Evolutionary conservation across 2,888 invertebrate genomes (phyloP), one percentile per base, ranked within the genome.

Genomic region (Corythucha ciliata): DNA sequence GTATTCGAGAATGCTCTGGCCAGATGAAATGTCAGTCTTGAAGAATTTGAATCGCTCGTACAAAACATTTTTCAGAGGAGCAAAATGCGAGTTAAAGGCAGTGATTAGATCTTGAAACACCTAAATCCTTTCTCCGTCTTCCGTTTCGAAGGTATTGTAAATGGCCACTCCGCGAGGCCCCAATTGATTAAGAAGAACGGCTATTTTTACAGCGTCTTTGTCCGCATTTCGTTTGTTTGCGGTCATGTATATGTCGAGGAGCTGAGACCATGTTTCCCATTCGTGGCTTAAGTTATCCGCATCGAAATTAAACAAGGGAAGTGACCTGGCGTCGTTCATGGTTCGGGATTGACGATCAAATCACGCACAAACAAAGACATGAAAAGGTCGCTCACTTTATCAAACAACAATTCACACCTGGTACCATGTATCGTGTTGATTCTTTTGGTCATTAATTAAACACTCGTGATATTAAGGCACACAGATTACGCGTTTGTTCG

Each of bases 21-120:
- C 39, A 5, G 39, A 22, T 18, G 18, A 21, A 3, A 39, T n/a
- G 3, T 21, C 5, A 12, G 22, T 4, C 18, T 20, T 39, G 12
- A 21, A 21, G 18, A 45, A 45, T 33, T 45, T 45, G 22, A 29
- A 45, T 18, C 45, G 16, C 10, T 27, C 45, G 32, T 45, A 25
- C 12, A 45, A 27, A 6, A 29, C 45, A n/a, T 45, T 45, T n/a
- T 8, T 45, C 21, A 20, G 29, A 16, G 45, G 45, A 2, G 21
- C 18, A 33, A 45, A 45, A 20, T 45, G 33, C 5, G 7, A 2
- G 24, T 49, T 16, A 42, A 40, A 41, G 36, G 22, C 42, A 20
- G 39, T 8, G 22, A 7, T 39, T 39, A 16, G 21, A 22, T 39
- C 21, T 20, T 5, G 12, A n/a, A 20, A 39, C 6, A 24, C 21